phyloP scores from a whole-genome alignment of 2,797 vertebrate species.

The Dendrocincla tyrannina region DNA sequence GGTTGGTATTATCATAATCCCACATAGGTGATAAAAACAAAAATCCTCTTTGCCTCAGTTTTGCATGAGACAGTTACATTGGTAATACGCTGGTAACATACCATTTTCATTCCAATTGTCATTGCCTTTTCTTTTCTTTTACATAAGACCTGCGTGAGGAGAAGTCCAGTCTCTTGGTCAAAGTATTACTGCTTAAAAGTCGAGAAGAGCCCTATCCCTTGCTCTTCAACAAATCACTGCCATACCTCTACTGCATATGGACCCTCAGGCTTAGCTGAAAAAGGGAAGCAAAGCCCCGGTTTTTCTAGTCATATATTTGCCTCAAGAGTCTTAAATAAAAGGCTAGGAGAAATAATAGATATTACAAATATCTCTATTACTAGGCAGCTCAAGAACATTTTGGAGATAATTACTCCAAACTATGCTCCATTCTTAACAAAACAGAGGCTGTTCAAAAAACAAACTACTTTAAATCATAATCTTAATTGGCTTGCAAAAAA shows the following conservation, averaged over 20 bases:
- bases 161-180: background rate
- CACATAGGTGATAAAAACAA: background rate
- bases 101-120: background rate
- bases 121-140: background rate
- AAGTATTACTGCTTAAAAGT: background rate
- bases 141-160: background rate
- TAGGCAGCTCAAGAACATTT: background rate
- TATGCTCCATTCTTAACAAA: background rate
- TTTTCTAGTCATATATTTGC: background rate
- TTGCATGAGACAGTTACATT: background rate
- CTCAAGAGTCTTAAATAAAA: rapidly evolving
- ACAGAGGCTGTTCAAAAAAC: background rate
- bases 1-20: background rate
- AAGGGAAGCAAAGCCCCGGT: background rate
- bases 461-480: background rate
- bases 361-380: background rate
- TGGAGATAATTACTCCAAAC: background rate
- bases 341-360: background rate
- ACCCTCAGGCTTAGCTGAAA: background rate
- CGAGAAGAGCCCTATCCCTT: background rate
- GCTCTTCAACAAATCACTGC: background rate
- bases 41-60: background rate
- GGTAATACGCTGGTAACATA: background rate
- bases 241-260: background rate
- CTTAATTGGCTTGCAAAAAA: background rate